Evolutionary conservation across 2,113 vertebrate genomes (phyloP).

Genomic region (Ceyx cyanopectus): DNA sequence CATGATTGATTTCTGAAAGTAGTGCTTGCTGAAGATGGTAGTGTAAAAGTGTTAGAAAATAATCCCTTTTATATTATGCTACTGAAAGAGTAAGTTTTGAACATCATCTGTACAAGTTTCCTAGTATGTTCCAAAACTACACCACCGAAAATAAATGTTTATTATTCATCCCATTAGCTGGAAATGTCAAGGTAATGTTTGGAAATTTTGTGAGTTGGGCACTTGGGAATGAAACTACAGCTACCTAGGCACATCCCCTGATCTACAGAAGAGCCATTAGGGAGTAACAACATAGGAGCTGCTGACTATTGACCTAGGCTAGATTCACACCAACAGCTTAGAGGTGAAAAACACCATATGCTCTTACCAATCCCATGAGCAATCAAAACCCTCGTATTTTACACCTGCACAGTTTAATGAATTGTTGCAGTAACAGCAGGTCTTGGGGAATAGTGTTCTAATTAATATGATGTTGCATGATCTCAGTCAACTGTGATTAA

Average conservation of each 20-base stretch:
- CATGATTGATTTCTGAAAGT: neutral
- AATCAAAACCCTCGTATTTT: constrained; percentile 59
- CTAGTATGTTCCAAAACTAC: neutral
- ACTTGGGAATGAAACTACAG: neutral
- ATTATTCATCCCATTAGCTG: neutral
- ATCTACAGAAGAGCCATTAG: neutral
- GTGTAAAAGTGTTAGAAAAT: neutral
- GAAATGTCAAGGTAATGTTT: neutral
- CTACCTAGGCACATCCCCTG: neutral
- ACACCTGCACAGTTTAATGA: constrained; percentile 48
- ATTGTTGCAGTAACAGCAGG: constrained; percentile 32
- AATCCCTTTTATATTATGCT: neutral
- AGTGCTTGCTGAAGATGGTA: neutral
- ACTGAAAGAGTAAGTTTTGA: neutral
- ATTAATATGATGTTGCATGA: constrained; percentile 20
- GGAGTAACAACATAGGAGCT: neutral
- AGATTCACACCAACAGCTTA: neutral
- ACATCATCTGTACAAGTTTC: neutral
- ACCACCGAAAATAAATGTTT: neutral
- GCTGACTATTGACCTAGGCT: neutral
- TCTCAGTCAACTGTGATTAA: constrained; percentile 46
- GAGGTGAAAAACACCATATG: constrained; percentile 23
- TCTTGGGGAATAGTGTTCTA: constrained; percentile 24
- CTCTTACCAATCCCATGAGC: constrained; percentile 11
- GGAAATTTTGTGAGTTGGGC: neutral